Evolutionary conservation across 2,797 vertebrate species (phyloP).

Genomic region (Propithecus deckenii): DNA sequence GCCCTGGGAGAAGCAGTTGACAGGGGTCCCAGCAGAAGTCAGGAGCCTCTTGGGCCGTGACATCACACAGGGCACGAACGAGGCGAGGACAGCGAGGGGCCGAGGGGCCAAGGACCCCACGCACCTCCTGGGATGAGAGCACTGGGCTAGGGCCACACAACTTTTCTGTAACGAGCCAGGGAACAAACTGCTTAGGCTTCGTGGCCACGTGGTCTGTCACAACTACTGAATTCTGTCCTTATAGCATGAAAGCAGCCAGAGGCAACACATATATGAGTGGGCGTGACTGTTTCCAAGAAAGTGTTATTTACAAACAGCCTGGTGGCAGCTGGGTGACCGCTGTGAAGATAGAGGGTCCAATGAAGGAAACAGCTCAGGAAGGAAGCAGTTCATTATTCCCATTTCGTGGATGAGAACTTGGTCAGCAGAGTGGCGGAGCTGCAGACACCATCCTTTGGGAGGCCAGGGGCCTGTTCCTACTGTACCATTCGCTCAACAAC

Average conservation of each 20-base stretch:
- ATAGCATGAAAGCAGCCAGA: neutral
- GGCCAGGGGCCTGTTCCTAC: fast-evolving
- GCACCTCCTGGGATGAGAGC: neutral
- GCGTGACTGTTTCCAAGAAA: neutral
- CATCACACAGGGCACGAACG: neutral
- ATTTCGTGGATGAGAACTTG: neutral
- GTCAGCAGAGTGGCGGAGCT: neutral
- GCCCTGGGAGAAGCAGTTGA: neutral
- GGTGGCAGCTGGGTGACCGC: neutral
- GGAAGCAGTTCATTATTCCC: neutral
- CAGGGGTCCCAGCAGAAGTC: neutral
- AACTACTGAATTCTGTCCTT: neutral
- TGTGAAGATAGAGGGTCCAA: neutral
- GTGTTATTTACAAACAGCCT: neutral
- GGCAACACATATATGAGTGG: neutral
- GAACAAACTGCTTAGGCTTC: neutral
- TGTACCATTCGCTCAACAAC: fast-evolving
- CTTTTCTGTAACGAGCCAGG: neutral
- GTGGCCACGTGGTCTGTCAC: neutral
- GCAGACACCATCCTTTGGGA: neutral
- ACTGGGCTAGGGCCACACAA: too few relatives aligned
- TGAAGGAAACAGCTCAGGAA: neutral
- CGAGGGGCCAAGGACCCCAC: neutral
- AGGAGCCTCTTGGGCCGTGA: neutral
- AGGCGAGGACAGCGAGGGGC: neutral